Evolutionary conservation across 2,888 invertebrate species (phyloP), one percentile per base, ranked within the genome.

Genomic region (Drosophila suboccidentalis): DNA sequence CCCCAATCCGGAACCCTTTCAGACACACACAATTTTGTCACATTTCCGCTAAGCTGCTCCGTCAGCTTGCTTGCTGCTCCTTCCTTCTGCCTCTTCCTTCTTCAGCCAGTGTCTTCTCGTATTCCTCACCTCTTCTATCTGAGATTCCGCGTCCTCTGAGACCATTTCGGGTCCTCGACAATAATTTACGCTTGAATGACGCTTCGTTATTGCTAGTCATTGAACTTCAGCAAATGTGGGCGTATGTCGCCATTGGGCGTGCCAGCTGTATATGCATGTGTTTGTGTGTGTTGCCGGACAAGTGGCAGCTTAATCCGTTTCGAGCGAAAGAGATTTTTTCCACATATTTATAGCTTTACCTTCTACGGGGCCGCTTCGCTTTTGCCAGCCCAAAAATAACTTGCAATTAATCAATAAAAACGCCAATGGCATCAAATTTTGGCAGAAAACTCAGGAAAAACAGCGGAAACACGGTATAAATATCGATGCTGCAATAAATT

Each of bases 101-200:
- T 15, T 49, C 46, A 17, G 26, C n/a, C 34, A 46, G 55, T n/a
- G 15, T n/a, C 55, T 44, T 51, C n/a, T 4, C 10, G 8, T 26
- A 3, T 29, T 29, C 3, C 9, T 13, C 8, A 4, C 11, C n/a
- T 15, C 15, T 34, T 5, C n/a, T 22, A 53, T 26, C 29, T 41
- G 34, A 17, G 39, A 29, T 17, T 22, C 34, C 55, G 29, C 29
- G 51, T 61, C 54, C 43, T n/a, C 46, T 54, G 44, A 36, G 36
- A 47, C 54, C 69, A 49, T 74, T 74, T 70, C 59, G 55, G 79
- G 51, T 66, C 63, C 72, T 71, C 71, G 69, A 60, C 71, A 82
- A 88, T 78, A 83, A 78, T 84, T 87, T 65, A 85, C 84, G 87
- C 85, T 73, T 77, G 74, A 87, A 74, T 89, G 67, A 64, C 63